Evolutionary conservation across 92 coral and sea anemone species (phyloP), one percentile per base, ranked within the genome.

Genomic region (Scolanthus callimorphus): DNA sequence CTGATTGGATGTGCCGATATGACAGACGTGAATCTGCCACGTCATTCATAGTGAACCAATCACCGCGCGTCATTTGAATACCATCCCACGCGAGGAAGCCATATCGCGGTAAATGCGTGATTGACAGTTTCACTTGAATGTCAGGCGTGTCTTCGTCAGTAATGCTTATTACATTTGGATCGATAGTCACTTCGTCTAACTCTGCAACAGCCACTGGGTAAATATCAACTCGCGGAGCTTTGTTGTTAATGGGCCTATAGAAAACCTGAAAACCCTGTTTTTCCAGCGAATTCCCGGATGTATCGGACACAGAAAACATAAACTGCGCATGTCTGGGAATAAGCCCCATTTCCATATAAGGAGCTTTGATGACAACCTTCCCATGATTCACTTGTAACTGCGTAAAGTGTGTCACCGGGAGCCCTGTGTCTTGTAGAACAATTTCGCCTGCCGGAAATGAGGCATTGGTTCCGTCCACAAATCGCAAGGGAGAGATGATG

Each of bases 221-320:
- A 8, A 76, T 48, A 4, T 48, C 50, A 27, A 58, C 83, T 17
- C 55, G 46, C 3, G 91, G 91, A 4, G 86, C 77, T 55, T 89
- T 74, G 71, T 86, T 85, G 31, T 89, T 74, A 3, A 81, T 85
- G 10, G 99, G 94, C 17, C 57, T 78, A 46, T 87, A 50, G 9
- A 72, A 51, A 20, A 94, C 63, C 10, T 67, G 71, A 31, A 84
- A 77, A 12, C 43, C 37, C 70, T 84, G 94, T 10, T 80, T 61
- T 25, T 59, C 73, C 10, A 89, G 38, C 24, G 68, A 43, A 63
- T 94, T 90, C 11, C 95, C 96, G 34, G 91, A 79, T 2, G 78
- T 57, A 58, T 94, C 99, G 3, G 99, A 80, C 20, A 94, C 95
- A 2, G 97, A 89, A 62, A 94, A 94, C 77, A 63, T 80, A 58